Base-by-base conservation (phyloP, 2,113 vertebrate genomes). In the Osmerus eperlanus region DNA sequence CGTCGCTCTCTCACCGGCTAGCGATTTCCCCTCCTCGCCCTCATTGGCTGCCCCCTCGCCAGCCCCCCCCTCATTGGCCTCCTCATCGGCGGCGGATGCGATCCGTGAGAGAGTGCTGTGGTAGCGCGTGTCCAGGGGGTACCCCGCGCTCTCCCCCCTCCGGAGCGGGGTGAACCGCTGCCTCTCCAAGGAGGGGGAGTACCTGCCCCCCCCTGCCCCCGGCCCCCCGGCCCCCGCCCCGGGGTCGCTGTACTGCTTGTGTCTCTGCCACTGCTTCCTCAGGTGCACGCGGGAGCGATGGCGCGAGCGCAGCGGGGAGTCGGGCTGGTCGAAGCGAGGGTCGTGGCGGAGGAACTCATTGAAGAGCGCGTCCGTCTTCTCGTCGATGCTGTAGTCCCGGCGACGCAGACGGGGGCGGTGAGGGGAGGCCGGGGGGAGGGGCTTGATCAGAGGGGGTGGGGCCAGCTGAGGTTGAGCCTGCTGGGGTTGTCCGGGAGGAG, bases 381-480 rank as follows among this genome's bases (percentile, higher is more conserved):
- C 96, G 0, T 99, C 97, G 1, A 99, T 97, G 90, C 97, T 98
- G 90, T 97, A 99, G 88, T 99, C 97, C 28, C 97, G 92, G 23
- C 92, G 92, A 0, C 91, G 91, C 54, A 93, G 88, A n/a, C 83
- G 85, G 2, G 86, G 72, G 54, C 76, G 77, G 36, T 84, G 85
- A 6, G 84, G 86, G 69, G 82, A 36, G 62, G 70, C 28, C 51
- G 32, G 54, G 65, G 62, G 83, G 86, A 67, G 47, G 15, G 8
- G 12, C 36, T 28, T 32, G 62, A 32, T 25, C 62, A 4, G 58
- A 36, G 32, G 32, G 65, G 29, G 32, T 54, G 9, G 58, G 9
- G 29, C 15, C 6, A 4, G 14, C 36, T 32, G 62, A 16, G n/a
- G 36, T 0, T 84, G 25, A 25, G 77, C 14, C 60, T 51, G 60